Evolutionary conservation across 2,113 vertebrate species (phyloP), one percentile per base, ranked within the genome.

Genomic region (Xiphophorus couchianus): DNA sequence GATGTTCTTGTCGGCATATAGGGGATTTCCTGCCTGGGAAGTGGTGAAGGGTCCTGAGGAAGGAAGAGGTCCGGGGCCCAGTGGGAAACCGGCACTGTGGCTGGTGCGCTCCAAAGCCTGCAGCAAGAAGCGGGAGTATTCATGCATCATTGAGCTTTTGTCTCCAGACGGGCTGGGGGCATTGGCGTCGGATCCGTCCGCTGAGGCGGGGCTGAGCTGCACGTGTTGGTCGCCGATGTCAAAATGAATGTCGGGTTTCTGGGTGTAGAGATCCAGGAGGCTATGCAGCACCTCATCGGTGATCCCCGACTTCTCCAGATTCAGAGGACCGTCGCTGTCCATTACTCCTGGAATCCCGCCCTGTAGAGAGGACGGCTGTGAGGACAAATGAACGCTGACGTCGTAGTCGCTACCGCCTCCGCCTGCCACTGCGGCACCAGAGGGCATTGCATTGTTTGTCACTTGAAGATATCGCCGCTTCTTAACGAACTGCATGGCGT

Each of bases 401-500:
- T 97, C 97, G 73, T 97, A 99, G 88, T 97, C 97, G 79, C 89
- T 93, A 92, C 95, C 92, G 88, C 93, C 90, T 78, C 75, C 89
- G 15, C 77, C 88, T 0, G 74, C 66, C 42, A 64, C 76, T 25
- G 60, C 73, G 0, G 89, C 71, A 25, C 78, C 89, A 0, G 87
- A 37, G 0, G 81, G 17, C 0, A 74, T 84, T 54, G 81, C 69
- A 35, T 76, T 90, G 74, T 95, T 96, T 54, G 96, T 94, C 67
- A 96, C 95, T 35, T 97, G 95, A 70, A 99, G 89, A 91, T 99
- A 99, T 86, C 98, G 96, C 81, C 97, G 95, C 85, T 99, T 99
- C 95, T 99, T 99, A 71, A 98, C 93, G 85, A 99, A 99, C 92
- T 99, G 98, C 97, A 99, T 97, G 95, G 98, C 98, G 75, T 99